Conservation (phyloP, 1,140 invertebrate species). For the Vanessa atalanta region DNA sequence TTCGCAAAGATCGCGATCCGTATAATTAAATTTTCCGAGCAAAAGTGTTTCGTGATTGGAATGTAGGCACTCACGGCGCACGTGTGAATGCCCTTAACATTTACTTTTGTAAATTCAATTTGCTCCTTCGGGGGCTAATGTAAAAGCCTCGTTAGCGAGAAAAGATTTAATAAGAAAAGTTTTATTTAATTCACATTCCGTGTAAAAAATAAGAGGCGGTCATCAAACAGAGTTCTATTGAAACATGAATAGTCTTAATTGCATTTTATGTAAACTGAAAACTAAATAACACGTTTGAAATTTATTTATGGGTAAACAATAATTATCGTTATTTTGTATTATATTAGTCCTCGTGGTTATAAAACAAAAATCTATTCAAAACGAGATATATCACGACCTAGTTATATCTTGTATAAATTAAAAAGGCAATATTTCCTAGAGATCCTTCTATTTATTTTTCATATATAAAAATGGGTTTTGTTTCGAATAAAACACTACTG, state of each 20-base stretch:
- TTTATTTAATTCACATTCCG: slow-evolving; percentile 9
- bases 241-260: background rate
- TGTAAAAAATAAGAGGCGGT: background rate
- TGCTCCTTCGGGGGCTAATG: slow-evolving; percentile 27
- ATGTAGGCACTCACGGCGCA: slow-evolving; percentile 30
- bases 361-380: too few relatives aligned
- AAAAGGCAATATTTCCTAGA: background rate
- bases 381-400: too few relatives aligned
- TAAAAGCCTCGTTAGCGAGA: slow-evolving; percentile 30
- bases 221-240: too few relatives aligned
- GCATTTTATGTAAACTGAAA: background rate
- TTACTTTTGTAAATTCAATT: slow-evolving; percentile 39
- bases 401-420: too few relatives aligned
- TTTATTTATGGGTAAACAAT: too few relatives aligned
- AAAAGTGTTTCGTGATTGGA: slow-evolving; percentile 67
- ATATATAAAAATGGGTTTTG: slow-evolving; percentile 1
- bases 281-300: too few relatives aligned
- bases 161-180: slow-evolving; percentile 28
- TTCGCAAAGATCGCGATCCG: slow-evolving; percentile 67
- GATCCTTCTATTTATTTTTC: background rate
- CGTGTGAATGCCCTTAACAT: slow-evolving; percentile 37
- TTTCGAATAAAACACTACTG: slow-evolving; percentile 8
- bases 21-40: slow-evolving; percentile 73
- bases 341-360: too few relatives aligned
- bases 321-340: too few relatives aligned